These are phyloP conservation scores for Drosophila kanapiae DNA, from an alignment of 1,140 invertebrate genomes.

Conservation along the genomic window DNA sequence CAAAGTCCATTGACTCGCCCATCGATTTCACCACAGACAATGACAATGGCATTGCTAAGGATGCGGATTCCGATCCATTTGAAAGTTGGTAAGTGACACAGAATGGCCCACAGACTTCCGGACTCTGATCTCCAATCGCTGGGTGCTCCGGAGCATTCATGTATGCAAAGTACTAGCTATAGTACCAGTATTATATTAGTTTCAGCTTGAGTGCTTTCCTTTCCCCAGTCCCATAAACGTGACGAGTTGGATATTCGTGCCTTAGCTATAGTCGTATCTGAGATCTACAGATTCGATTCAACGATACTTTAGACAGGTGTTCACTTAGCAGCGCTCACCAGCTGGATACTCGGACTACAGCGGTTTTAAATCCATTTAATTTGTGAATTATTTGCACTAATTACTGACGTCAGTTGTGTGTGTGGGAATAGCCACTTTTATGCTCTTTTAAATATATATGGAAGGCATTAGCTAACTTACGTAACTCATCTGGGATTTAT, in stretches of 20 bases:
- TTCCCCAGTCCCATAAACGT: constrained; percentile 43
- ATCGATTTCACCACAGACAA: constrained; percentile 35
- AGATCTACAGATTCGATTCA: constrained; percentile 41
- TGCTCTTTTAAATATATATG: constrained; percentile 11
- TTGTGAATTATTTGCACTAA: constrained; percentile 61
- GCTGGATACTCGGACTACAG: constrained; percentile 32
- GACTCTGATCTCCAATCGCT: constrained; percentile 19
- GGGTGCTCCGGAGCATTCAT: constrained; percentile 3
- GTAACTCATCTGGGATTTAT: constrained; percentile 28
- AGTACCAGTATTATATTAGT: constrained; percentile 3
- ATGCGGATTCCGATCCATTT: constrained; percentile 42
- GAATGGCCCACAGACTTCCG: constrained; percentile 20
- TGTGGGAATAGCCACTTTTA: constrained; percentile 14
- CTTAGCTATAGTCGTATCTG: constrained; percentile 31
- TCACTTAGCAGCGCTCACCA: constrained; percentile 25
- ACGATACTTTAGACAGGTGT: constrained; percentile 58
- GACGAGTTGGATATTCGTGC: constrained; percentile 43
- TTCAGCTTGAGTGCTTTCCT: constrained; percentile 51
- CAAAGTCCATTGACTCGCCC: constrained; percentile 24
- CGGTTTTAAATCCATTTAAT: constrained; percentile 28
- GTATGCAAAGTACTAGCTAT: constrained; percentile 18
- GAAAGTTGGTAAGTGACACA: constrained; percentile 63
- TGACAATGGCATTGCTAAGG: constrained; percentile 39
- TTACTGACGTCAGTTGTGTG: constrained; percentile 55
- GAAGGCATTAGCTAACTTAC: constrained; percentile 12